Percentiles rank a stretch among this genome's conserved stretches.
Evolutionary conservation across 1,140 invertebrate genomes (phyloP).

Genomic region (Caenorhabditis elegans): WBcel235 BX284606.5:15493501-15494000

Average conservation of each 20-base stretch:
- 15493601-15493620: slow-evolving; percentile 10
- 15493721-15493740: too few species aligned
- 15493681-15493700: slow-evolving; percentile 11
- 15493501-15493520: too few species aligned
- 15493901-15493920: slow-evolving; percentile 21
- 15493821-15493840: slow-evolving; percentile 15
- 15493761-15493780: too few species aligned
- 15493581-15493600: not conserved
- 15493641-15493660: slow-evolving; percentile 13
- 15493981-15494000: too few species aligned
- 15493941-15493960: not conserved
- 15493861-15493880: slow-evolving; percentile 8
- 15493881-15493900: slow-evolving; percentile 19
- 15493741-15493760: too few species aligned
- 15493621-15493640: not conserved
- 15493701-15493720: too few species aligned
- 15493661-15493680: not conserved
- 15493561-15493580: not conserved
- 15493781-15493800: too few species aligned
- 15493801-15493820: not conserved
- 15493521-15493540: not conserved
- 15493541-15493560: not conserved
- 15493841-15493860: slow-evolving; percentile 15
- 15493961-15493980: too few species aligned
- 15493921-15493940: not conserved